Conservation (phyloP, 2,888 invertebrate species). For the Clostera curtula region DNA sequence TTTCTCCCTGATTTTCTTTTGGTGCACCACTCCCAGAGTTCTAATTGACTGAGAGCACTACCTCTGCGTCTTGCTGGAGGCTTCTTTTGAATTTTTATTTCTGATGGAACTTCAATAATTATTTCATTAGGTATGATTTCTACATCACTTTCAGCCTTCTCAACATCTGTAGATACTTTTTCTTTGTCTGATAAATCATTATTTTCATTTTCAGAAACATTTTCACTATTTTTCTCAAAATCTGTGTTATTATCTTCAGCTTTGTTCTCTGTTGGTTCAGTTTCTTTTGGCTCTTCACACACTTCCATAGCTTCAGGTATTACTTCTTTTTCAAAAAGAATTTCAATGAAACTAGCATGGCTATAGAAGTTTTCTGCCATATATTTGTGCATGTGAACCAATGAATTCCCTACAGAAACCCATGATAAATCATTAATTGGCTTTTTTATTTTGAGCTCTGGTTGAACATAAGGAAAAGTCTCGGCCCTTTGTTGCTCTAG, state of each 20-base stretch:
- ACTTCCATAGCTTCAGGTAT: conserved; percentile 45
- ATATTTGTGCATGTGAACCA: conserved; percentile 78
- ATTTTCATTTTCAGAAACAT: conserved; percentile 49
- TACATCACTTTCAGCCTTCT: conserved; percentile 51
- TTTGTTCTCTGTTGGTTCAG: conserved; percentile 36
- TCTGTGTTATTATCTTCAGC: conserved; percentile 31
- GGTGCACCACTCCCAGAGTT: conserved; percentile 86
- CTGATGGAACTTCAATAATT: conserved; percentile 31
- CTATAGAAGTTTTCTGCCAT: conserved; percentile 76
- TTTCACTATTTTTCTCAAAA: conserved; percentile 42
- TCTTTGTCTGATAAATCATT: conserved; percentile 63
- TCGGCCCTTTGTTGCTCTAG: conserved; percentile 67
- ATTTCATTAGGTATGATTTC: conserved; percentile 36
- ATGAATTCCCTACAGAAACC: conserved; percentile 78
- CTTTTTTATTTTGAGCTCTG: conserved; percentile 74
- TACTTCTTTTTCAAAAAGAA: conserved; percentile 47
- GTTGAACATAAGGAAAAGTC: conserved; percentile 68
- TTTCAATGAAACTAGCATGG: conserved; percentile 63
- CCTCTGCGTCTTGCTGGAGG: conserved; percentile 78
- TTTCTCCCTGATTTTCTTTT: conserved; percentile 72
- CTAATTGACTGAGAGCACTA: conserved; percentile 81
- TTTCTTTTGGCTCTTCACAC: conserved; percentile 44
- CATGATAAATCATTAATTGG: conserved; percentile 77
- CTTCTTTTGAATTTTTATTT: conserved; percentile 62
- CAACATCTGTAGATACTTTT: conserved; percentile 49